Conservation (phyloP, 1,140 invertebrate genomes). For the Drosophila miranda region DNA sequence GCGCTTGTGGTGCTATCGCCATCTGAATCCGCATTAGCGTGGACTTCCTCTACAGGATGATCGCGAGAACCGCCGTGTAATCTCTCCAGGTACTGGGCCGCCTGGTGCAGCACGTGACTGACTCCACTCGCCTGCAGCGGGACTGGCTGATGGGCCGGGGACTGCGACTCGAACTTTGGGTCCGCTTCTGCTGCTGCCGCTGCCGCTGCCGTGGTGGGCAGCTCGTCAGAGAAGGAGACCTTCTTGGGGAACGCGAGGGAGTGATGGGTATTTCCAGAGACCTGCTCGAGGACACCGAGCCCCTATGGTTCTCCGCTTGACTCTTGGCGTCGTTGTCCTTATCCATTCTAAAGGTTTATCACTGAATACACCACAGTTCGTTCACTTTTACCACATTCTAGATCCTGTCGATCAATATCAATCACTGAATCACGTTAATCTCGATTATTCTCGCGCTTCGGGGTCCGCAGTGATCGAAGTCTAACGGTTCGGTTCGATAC, state of each 20-base stretch:
- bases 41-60: slow-evolving; percentile 8
- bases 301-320: slow-evolving; percentile 67
- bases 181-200: slow-evolving; percentile 2
- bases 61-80: slow-evolving; percentile 68
- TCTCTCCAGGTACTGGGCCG: slow-evolving; percentile 75
- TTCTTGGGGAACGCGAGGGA: slow-evolving; percentile 79
- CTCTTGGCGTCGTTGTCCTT: slow-evolving; percentile 48
- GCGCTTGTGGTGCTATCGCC: slow-evolving; percentile 10
- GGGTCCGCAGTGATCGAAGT: no score
- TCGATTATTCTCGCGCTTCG: no score
- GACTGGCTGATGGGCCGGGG: slow-evolving; percentile 23
- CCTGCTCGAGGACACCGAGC: slow-evolving; percentile 75
- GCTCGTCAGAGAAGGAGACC: slow-evolving; percentile 78
- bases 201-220: slow-evolving; percentile 43
- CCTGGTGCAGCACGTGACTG: slow-evolving; percentile 75
- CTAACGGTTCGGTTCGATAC: no score
- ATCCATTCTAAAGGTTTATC: slow-evolving; percentile 34
- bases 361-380: slow-evolving; percentile 3
- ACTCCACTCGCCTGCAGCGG: slow-evolving; percentile 54
- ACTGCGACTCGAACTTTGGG: slow-evolving; percentile 21
- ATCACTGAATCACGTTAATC: no score
- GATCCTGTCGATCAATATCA: not conserved
- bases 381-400: slow-evolving; percentile 1
- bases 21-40: slow-evolving; percentile 19
- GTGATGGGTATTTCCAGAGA: slow-evolving; percentile 74